phyloP scores from a whole-genome alignment of 1,140 invertebrate genomes.

The Ostrea edulis region DNA sequence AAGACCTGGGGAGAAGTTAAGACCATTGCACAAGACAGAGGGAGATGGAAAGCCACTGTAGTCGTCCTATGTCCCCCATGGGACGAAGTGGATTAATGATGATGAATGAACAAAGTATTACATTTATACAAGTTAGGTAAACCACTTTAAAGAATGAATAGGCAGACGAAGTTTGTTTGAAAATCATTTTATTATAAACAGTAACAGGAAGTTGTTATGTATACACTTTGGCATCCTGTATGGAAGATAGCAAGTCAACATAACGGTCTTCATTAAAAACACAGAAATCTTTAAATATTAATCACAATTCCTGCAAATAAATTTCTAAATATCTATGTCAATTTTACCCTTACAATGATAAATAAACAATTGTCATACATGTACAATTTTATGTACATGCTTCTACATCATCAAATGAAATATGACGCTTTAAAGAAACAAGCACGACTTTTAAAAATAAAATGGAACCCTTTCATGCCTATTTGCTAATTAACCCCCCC shows the following conservation, averaged over 20 bases:
- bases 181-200: constrained; percentile 30
- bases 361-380: neutral
- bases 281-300: neutral
- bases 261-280: neutral
- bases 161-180: neutral
- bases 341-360: neutral
- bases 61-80: no score
- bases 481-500: neutral
- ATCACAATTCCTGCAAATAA: neutral
- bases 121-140: no score
- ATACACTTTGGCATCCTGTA: constrained; percentile 36
- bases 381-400: neutral
- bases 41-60: no score
- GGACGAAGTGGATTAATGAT: no score
- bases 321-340: neutral
- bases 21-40: no score
- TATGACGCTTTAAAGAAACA: neutral
- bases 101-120: no score
- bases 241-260: constrained; percentile 36
- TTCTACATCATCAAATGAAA: neutral
- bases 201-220: constrained; percentile 9
- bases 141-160: neutral
- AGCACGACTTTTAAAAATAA: neutral
- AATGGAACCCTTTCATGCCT: neutral
- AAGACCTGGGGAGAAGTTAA: no score